A percentile compares a stretch with the other conserved stretches of the same genome.
Evolutionary conservation across 2,888 invertebrate genomes (phyloP).

Genomic region (Bhutanitis thaidina): DNA sequence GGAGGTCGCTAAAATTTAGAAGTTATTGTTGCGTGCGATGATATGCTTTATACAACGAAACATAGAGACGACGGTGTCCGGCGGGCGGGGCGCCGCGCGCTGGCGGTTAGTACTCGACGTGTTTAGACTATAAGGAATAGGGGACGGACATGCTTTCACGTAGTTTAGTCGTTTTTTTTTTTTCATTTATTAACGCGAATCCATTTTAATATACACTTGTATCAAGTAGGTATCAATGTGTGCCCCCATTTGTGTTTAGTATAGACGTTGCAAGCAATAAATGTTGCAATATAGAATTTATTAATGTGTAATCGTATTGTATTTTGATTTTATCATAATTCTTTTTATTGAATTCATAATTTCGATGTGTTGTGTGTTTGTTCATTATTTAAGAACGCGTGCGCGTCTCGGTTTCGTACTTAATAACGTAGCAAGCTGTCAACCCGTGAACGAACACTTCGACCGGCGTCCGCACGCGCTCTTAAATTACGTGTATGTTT

Average conservation of each 20-base stretch:
- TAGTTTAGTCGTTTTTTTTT: slow-evolving; percentile 26
- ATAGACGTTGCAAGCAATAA: slow-evolving; percentile 58
- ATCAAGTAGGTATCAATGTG: slow-evolving; percentile 42
- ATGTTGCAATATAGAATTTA: slow-evolving; percentile 52
- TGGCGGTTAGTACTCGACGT: neutral
- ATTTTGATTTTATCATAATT: slow-evolving; percentile 30
- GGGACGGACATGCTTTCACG: neutral
- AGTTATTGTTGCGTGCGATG: slow-evolving; percentile 23
- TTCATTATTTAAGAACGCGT: slow-evolving; percentile 32
- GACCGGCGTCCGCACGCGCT: slow-evolving; percentile 32
- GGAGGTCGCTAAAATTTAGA: slow-evolving; percentile 2
- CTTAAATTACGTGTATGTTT: slow-evolving; percentile 29
- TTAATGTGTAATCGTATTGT: slow-evolving; percentile 40
- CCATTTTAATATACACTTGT: slow-evolving; percentile 44
- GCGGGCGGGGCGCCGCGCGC: neutral
- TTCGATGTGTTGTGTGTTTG: slow-evolving; percentile 11
- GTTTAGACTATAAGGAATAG: neutral
- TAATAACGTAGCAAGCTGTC: slow-evolving; percentile 28
- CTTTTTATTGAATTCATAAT: slow-evolving; percentile 1
- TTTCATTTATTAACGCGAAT: slow-evolving; percentile 54
- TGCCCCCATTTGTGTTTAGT: slow-evolving; percentile 53
- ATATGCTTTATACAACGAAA: slow-evolving; percentile 48
- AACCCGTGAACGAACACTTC: neutral
- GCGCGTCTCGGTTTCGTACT: slow-evolving; percentile 41
- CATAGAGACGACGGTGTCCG: slow-evolving; percentile 23